Evolutionary conservation across 2,113 vertebrate species (phyloP).

Genomic region (Forbesichthys papilliferus): DNA sequence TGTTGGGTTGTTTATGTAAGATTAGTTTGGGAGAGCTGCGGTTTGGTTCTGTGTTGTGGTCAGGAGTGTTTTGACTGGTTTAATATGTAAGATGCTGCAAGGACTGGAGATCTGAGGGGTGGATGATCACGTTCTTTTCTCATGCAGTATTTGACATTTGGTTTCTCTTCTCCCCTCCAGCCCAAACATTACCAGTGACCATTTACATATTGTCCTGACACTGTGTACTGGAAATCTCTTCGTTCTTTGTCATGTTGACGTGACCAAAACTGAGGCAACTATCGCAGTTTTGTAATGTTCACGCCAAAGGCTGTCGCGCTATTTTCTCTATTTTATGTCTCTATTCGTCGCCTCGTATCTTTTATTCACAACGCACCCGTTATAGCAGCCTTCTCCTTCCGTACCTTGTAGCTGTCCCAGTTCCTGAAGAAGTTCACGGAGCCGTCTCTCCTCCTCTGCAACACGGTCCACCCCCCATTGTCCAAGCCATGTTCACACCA

Average conservation of each 20-base stretch:
- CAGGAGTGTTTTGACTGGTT: neutral
- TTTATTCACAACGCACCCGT: too few relatives aligned
- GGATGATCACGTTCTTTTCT: neutral
- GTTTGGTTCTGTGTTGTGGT: neutral
- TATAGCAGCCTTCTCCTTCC: neutral
- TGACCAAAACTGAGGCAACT: too few relatives aligned
- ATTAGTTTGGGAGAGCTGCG: neutral
- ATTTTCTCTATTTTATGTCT: neutral
- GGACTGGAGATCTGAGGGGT: neutral
- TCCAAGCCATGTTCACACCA: constrained; percentile 97
- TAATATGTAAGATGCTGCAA: neutral
- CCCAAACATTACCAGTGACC: neutral
- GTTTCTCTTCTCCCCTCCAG: neutral
- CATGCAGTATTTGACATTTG: neutral
- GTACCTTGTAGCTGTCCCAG: constrained; percentile 98
- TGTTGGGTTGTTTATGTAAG: constrained; percentile 13
- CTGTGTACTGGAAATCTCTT: neutral
- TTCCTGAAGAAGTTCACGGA: constrained; percentile 98
- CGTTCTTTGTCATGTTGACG: too few relatives aligned
- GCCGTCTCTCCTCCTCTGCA: constrained; percentile 93
- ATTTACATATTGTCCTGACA: neutral
- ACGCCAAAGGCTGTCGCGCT: neutral
- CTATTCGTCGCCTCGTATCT: too few relatives aligned
- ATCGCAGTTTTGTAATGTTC: too few relatives aligned
- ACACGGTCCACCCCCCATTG: constrained; percentile 95